Conservation (phyloP, 1,140 invertebrate genomes). For the Lepidurus packardi region DNA sequence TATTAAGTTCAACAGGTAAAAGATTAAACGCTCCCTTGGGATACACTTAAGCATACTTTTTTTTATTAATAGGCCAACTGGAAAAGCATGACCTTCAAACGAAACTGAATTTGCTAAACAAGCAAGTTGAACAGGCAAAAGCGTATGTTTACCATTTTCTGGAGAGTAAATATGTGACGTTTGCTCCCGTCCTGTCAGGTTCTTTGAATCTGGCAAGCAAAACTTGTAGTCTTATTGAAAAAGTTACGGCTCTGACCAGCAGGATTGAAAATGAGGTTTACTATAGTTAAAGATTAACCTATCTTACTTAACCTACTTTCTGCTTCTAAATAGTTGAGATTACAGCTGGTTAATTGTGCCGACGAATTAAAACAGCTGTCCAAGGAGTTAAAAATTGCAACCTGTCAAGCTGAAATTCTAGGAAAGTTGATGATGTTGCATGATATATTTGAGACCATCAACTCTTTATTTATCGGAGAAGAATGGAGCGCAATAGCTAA, state of each 20-base stretch:
- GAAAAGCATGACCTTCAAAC: conserved; percentile 30
- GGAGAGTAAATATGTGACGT: conserved; percentile 27
- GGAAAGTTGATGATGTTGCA: conserved; percentile 34
- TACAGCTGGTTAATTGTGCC: conserved; percentile 35
- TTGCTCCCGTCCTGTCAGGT: conserved; percentile 24
- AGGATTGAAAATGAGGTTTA: conserved; percentile 30
- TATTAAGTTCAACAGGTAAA: conserved; percentile 29
- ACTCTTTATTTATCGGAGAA: conserved; percentile 42
- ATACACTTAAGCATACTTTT: not conserved
- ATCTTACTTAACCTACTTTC: not conserved
- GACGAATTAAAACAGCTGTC: conserved; percentile 35
- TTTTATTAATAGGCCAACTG: conserved; percentile 23
- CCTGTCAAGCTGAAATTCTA: conserved; percentile 32
- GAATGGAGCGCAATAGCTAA: conserved; percentile 48
- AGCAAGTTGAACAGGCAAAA: conserved; percentile 29
- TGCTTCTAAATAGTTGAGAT: conserved; percentile 32
- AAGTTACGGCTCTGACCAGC: conserved; percentile 18
- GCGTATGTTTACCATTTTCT: conserved; percentile 27
- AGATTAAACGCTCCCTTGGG: not conserved
- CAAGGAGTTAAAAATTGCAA: conserved; percentile 33
- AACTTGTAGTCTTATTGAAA: conserved; percentile 26
- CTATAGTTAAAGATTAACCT: not conserved
- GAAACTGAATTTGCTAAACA: conserved; percentile 26
- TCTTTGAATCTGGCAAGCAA: conserved; percentile 16
- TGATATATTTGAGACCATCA: conserved; percentile 22